A percentile compares a stretch with the other conserved stretches of the same genome.
These are phyloP conservation scores for Myripristis murdjan DNA, from an alignment of 2,797 vertebrate species.

Conservation along the genomic window DNA sequence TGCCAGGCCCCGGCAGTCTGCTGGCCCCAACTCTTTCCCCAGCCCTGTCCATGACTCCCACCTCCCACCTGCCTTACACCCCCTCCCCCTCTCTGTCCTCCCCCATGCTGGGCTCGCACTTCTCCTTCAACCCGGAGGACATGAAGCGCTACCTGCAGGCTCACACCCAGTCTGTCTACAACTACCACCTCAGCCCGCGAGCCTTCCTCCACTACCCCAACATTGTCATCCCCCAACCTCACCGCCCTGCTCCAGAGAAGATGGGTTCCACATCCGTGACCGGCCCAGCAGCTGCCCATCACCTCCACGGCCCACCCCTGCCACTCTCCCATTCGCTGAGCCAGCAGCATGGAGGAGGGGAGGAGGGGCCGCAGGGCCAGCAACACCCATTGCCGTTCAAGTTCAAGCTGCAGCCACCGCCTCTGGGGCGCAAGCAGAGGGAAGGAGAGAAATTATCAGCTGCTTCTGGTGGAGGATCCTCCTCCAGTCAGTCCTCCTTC, in stretches of 20 bases:
- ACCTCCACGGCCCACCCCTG: constrained; percentile 79
- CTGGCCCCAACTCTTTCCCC: constrained; percentile 91
- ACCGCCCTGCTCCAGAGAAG: constrained; percentile 85
- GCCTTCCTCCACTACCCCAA: constrained; percentile 95
- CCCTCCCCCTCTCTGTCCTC: constrained; percentile 92
- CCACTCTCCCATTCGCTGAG: constrained; percentile 70
- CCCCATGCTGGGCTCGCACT: constrained; percentile 92
- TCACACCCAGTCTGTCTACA: constrained; percentile 94
- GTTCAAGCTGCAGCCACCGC: constrained; percentile 95
- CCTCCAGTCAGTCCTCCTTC: constrained; percentile 73
- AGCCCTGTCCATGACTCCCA: constrained; percentile 92
- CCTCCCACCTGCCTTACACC: constrained; percentile 90
- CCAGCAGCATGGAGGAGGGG: constrained; percentile 53
- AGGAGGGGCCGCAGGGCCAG: constrained; percentile 48
- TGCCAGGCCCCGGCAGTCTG: constrained; percentile 83
- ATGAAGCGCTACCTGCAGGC: constrained; percentile 97
- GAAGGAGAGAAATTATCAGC: constrained; percentile 74
- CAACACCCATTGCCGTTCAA: constrained; percentile 88
- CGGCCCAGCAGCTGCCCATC: constrained; percentile 63
- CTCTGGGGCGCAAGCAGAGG: constrained; percentile 90
- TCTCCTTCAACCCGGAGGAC: constrained; percentile 96
- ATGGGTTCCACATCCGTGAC: constrained; percentile 21
- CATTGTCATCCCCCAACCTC: constrained; percentile 92
- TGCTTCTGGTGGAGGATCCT: constrained; percentile 33
- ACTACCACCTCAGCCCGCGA: constrained; percentile 95